Conservation (phyloP, 2,113 vertebrate species). For the Mustelus asterias region DNA sequence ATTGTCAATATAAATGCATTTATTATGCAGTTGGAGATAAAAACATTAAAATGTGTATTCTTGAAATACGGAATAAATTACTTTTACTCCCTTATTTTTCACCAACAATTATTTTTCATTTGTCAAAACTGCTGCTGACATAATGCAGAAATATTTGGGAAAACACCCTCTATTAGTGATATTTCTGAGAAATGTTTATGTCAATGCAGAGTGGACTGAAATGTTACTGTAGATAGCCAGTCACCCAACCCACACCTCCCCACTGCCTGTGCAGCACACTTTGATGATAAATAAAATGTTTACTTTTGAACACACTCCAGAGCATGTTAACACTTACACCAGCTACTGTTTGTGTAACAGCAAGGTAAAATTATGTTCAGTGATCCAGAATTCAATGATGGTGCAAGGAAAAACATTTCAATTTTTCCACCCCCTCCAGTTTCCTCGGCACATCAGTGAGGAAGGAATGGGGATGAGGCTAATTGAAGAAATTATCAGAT, state of each 20-base stretch:
- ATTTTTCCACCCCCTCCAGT: neutral
- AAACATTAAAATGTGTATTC: neutral
- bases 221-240: neutral
- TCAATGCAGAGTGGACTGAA: neutral
- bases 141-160: neutral
- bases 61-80: neutral
- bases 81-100: neutral
- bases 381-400: neutral
- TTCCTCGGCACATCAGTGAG: neutral
- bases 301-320: neutral
- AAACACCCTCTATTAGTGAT: neutral
- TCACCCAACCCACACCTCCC: neutral
- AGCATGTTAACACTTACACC: neutral
- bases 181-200: conserved; percentile 27
- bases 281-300: neutral
- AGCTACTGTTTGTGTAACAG: neutral
- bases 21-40: neutral
- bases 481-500: neutral
- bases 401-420: neutral
- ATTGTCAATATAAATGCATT: neutral
- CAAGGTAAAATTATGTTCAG: neutral
- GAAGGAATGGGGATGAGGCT: neutral
- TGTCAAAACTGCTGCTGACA: neutral
- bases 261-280: neutral
- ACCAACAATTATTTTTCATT: neutral